phyloP scores from a whole-genome alignment of 2,113 vertebrate species.

The Salvelinus sp. region DNA sequence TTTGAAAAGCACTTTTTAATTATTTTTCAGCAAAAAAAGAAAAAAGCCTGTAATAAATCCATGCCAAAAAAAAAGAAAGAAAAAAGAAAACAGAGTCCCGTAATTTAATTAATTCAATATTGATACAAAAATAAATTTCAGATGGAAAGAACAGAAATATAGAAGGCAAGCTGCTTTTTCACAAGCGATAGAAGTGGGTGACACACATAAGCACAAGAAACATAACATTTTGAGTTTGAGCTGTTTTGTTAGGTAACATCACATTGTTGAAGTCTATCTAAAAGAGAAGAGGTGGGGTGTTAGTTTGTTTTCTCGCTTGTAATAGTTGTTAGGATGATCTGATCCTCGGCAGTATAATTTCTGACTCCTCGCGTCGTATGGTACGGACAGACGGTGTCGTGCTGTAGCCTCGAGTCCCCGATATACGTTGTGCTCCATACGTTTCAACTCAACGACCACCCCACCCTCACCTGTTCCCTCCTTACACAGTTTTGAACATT shows the following conservation, averaged over 20 bases:
- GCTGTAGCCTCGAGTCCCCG: constrained; percentile 59
- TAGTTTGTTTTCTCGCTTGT: constrained; percentile 5
- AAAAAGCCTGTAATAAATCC: constrained; percentile 66
- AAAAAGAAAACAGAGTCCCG: constrained; percentile 47
- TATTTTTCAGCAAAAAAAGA: constrained; percentile 71
- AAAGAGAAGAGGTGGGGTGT: constrained; percentile 62
- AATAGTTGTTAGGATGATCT: constrained; percentile 32
- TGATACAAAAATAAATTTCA: constrained; percentile 78
- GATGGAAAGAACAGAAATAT: constrained; percentile 72
- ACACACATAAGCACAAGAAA: constrained; percentile 74
- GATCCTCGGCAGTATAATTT: constrained; percentile 70
- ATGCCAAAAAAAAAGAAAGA: constrained; percentile 68
- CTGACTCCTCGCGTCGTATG: constrained; percentile 32
- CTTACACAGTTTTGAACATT: constrained; percentile 45
- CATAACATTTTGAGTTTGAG: constrained; percentile 64
- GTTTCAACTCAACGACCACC: constrained; percentile 33
- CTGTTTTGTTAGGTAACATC: constrained; percentile 67
- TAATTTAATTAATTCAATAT: constrained; percentile 71
- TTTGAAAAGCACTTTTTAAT: constrained; percentile 78
- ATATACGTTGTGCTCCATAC: constrained; percentile 67
- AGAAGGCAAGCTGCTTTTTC: constrained; percentile 79
- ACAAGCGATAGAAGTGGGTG: constrained; percentile 74
- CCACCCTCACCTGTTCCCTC: constrained; percentile 31
- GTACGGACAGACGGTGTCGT: no score
- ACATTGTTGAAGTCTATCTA: constrained; percentile 64